phyloP scores from a whole-genome alignment of 2,888 invertebrate genomes.

The Panorpa germanica region DNA sequence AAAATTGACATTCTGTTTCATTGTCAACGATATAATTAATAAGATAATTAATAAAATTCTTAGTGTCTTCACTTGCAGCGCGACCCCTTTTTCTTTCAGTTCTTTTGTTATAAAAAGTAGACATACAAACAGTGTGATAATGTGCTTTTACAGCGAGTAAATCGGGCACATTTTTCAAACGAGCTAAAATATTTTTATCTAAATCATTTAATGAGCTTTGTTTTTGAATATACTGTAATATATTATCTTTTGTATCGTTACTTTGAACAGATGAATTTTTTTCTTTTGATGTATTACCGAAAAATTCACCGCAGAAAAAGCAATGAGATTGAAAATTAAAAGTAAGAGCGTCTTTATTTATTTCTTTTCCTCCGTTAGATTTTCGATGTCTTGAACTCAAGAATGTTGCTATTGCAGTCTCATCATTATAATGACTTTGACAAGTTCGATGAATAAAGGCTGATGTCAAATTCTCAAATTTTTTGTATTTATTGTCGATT shows the following conservation, averaged over 20 bases:
- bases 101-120: constrained; percentile 12
- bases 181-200: constrained; percentile 12
- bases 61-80: constrained; percentile 11
- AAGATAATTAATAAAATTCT: constrained; percentile 12
- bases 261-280: constrained; percentile 12
- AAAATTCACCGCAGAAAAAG: constrained; percentile 12
- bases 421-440: constrained; percentile 12
- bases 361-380: constrained; percentile 10
- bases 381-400: constrained; percentile 12
- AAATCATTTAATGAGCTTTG: constrained; percentile 12
- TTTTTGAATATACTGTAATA: constrained; percentile 12
- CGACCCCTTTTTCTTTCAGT: constrained; percentile 12
- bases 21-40: constrained; percentile 11
- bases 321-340: constrained; percentile 13
- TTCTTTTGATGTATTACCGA: constrained; percentile 10
- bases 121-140: constrained; percentile 13
- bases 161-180: constrained; percentile 12
- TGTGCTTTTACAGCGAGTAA: constrained; percentile 12
- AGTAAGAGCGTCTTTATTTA: constrained; percentile 12
- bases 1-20: constrained; percentile 12
- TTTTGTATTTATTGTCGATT: constrained; percentile 13
- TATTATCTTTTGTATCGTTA: constrained; percentile 12
- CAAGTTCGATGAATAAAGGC: constrained; percentile 13
- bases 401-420: constrained; percentile 12
- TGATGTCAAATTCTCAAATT: constrained; percentile 13